Evolutionary conservation across 2,113 vertebrate species (phyloP).

Genomic region (Saccopteryx leptura): DNA sequence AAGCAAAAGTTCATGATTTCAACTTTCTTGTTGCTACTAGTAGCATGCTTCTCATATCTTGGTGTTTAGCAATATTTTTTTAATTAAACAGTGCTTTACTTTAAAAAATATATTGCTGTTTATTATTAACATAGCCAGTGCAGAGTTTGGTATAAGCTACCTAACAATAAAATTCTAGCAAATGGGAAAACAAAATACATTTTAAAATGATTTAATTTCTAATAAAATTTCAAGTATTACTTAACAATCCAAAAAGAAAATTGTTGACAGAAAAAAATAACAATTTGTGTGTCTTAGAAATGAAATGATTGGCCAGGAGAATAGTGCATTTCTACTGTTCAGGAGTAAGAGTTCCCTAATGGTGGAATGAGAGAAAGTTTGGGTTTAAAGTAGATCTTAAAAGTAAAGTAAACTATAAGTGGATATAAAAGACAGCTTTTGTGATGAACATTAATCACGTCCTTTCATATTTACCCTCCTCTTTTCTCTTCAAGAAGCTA

Average conservation of each 20-base stretch:
- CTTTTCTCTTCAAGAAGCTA: neutral
- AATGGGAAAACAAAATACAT: slow-evolving; percentile 43
- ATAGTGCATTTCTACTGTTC: neutral
- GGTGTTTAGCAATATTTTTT: neutral
- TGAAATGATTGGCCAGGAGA: neutral
- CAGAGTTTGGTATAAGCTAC: slow-evolving; percentile 12
- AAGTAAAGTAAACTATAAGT: neutral
- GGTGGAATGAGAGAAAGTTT: neutral
- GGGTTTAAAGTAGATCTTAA: neutral
- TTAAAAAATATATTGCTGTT: slow-evolving; percentile 23
- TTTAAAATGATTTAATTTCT: slow-evolving; percentile 15
- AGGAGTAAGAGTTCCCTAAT: neutral
- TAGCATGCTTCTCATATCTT: neutral
- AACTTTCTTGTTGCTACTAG: neutral
- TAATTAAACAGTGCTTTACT: neutral
- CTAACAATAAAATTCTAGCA: slow-evolving; percentile 1
- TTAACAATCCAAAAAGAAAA: slow-evolving; percentile 24
- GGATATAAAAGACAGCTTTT: neutral
- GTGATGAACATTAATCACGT: neutral
- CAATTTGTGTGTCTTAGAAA: neutral
- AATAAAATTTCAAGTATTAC: slow-evolving; percentile 17
- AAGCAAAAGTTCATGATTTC: slow-evolving; percentile 26
- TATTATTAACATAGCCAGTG: neutral
- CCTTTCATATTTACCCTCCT: neutral
- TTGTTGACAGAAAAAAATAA: neutral